A percentile compares a stretch with the other conserved stretches of the same genome.
Evolutionary conservation across 1,140 invertebrate genomes (phyloP).

Genomic region (Oppia nitens): DNA sequence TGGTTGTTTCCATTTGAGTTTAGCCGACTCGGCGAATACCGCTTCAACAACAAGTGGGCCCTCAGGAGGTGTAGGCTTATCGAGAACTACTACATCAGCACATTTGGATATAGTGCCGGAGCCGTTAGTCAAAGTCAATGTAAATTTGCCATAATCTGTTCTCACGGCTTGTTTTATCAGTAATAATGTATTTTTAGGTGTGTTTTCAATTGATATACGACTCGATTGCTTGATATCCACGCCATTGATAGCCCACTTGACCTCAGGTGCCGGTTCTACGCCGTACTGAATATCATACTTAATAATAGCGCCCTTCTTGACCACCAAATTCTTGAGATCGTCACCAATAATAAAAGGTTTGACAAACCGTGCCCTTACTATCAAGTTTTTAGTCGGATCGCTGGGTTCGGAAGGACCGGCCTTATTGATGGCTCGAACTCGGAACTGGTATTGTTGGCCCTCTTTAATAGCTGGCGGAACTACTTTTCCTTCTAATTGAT

Average conservation of each 20-base stretch:
- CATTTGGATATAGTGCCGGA: constrained; percentile 23
- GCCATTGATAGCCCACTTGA: constrained; percentile 56
- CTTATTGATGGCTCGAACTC: constrained; percentile 86
- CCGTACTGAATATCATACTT: constrained; percentile 84
- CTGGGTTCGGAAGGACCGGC: constrained; percentile 86
- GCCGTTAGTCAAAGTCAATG: constrained; percentile 44
- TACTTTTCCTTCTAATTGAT: constrained; percentile 1
- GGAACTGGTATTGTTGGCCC: constrained; percentile 87
- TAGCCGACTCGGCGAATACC: constrained; percentile 81
- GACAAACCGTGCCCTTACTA: constrained; percentile 86
- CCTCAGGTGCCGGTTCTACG: constrained; percentile 81
- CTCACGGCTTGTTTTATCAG: constrained; percentile 70
- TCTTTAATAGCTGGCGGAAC: constrained; percentile 58
- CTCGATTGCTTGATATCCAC: constrained; percentile 2
- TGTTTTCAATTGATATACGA: constrained; percentile 30
- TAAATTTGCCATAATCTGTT: constrained; percentile 76
- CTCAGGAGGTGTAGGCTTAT: constrained; percentile 64
- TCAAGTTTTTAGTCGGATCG: constrained; percentile 80
- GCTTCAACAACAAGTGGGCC: constrained; percentile 69
- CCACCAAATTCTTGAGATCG: constrained; percentile 60
- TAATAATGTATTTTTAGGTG: constrained; percentile 68
- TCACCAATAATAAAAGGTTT: constrained; percentile 83
- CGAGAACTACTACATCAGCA: constrained; percentile 51
- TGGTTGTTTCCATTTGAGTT: constrained; percentile 79
- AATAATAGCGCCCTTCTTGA: constrained; percentile 84